Conservation (phyloP, 2,113 vertebrate genomes). For the Larimichthys polyactis region DNA sequence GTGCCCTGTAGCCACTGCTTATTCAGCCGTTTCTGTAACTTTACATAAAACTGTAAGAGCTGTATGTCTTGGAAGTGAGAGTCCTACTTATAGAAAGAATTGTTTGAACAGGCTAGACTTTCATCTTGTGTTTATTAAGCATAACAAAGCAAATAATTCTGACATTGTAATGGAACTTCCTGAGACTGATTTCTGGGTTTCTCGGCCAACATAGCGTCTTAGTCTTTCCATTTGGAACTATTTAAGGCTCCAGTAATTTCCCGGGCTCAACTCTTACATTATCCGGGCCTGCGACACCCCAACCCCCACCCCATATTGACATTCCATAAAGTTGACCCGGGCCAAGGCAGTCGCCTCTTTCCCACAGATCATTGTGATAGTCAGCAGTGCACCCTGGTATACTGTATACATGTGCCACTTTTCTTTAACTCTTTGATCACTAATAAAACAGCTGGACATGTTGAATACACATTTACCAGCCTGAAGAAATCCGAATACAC, state of each 20-base stretch:
- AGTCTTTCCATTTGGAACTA: slow-evolving; percentile 74
- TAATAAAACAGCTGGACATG: slow-evolving; percentile 11
- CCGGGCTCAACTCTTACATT: slow-evolving; percentile 72
- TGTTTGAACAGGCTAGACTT: background rate
- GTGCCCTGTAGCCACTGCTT: slow-evolving; percentile 8
- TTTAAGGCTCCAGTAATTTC: slow-evolving; percentile 75
- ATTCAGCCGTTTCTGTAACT: slow-evolving; percentile 25
- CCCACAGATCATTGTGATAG: slow-evolving; percentile 73
- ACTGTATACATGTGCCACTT: slow-evolving; percentile 41
- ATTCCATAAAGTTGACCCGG: slow-evolving; percentile 78
- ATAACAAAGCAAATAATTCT: slow-evolving; percentile 40
- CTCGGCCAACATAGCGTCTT: slow-evolving; percentile 43
- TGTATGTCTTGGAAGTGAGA: slow-evolving; percentile 1
- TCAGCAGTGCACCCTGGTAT: slow-evolving; percentile 31
- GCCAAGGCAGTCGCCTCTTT: slow-evolving; percentile 68
- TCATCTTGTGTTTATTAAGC: slow-evolving; percentile 19
- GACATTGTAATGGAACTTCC: slow-evolving; percentile 50
- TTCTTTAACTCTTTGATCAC: slow-evolving; percentile 39
- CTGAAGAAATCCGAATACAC: background rate
- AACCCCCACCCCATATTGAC: slow-evolving; percentile 70
- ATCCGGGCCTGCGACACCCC: slow-evolving; percentile 47
- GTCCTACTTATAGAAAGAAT: background rate
- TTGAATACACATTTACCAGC: slow-evolving; percentile 16
- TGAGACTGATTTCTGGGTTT: slow-evolving; percentile 26
- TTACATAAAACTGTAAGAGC: slow-evolving; percentile 15